Percentiles rank a stretch among this genome's conserved stretches.
These are phyloP conservation scores for Procapra przewalskii DNA, from an alignment of 2,113 vertebrate species.

Conservation along the genomic window DNA sequence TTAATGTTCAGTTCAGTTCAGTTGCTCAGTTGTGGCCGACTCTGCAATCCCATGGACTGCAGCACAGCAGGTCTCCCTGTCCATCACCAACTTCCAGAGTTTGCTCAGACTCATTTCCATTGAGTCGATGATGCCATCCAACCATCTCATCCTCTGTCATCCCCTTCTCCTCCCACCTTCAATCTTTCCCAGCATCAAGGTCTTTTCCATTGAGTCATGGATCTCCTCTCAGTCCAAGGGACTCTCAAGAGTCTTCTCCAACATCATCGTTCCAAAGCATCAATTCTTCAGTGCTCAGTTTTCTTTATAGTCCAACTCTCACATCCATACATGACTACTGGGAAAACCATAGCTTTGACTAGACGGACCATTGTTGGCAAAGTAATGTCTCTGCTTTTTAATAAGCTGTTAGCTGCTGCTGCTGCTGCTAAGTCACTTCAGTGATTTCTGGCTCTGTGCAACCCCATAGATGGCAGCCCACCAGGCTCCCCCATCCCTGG, in stretches of 20 bases:
- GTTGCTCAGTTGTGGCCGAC: not conserved
- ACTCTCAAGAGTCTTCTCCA: not conserved
- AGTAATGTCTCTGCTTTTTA: not conserved
- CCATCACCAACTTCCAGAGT: not conserved
- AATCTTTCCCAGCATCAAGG: not conserved
- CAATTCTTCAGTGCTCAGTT: not conserved
- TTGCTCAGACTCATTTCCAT: not conserved
- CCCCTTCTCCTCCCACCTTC: accelerated
- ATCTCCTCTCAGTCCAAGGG: not conserved
- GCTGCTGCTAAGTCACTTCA: too few relatives aligned
- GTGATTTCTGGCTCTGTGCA: too few relatives aligned
- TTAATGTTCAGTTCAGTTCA: not conserved
- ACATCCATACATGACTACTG: not conserved
- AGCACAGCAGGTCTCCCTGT: not conserved
- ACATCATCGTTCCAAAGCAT: not conserved
- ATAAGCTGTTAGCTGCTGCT: not conserved
- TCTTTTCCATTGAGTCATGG: not conserved
- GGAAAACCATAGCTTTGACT: not conserved
- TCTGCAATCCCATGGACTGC: not conserved
- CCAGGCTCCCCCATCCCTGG: too few relatives aligned
- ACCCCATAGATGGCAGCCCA: too few relatives aligned
- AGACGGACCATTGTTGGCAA: not conserved
- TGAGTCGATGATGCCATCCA: not conserved
- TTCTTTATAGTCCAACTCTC: not conserved
- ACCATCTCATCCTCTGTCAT: not conserved